Evolutionary conservation across 2,113 vertebrate species (phyloP).

Genomic region (Prinia subflava): DNA sequence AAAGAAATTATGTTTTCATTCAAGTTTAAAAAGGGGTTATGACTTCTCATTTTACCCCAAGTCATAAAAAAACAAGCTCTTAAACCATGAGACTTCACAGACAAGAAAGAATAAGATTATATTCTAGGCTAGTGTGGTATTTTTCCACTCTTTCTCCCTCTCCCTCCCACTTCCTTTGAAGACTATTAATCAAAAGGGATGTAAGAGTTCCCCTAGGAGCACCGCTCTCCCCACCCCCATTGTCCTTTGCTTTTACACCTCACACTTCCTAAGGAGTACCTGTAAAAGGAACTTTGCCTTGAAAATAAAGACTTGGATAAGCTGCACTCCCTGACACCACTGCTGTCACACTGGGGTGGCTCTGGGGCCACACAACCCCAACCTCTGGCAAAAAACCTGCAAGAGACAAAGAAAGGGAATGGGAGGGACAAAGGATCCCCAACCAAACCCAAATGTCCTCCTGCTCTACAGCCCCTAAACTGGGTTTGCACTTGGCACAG

Average conservation of each 20-base stretch:
- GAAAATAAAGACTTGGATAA: rapidly evolving
- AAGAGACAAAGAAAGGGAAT: no score
- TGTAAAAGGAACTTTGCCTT: neutral
- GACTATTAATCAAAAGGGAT: neutral
- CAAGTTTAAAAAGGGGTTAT: neutral
- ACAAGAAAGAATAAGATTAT: neutral
- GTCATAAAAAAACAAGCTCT: neutral
- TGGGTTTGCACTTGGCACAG: neutral
- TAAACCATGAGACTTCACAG: neutral
- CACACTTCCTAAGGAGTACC: neutral
- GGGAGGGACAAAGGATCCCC: neutral
- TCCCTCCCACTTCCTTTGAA: neutral
- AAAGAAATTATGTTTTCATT: conserved; percentile 29
- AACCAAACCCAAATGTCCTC: rapidly evolving
- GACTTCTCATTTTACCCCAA: neutral
- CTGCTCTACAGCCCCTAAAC: rapidly evolving
- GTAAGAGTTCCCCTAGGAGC: neutral
- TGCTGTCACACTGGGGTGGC: neutral
- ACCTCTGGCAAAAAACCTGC: neutral
- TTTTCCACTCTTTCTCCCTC: neutral
- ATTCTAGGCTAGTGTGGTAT: neutral
- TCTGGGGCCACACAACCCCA: neutral
- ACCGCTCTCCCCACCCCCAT: neutral
- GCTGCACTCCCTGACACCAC: neutral
- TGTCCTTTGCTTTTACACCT: neutral